Conservation (phyloP, 2,888 invertebrate genomes). For the Drosophila atripex region DNA sequence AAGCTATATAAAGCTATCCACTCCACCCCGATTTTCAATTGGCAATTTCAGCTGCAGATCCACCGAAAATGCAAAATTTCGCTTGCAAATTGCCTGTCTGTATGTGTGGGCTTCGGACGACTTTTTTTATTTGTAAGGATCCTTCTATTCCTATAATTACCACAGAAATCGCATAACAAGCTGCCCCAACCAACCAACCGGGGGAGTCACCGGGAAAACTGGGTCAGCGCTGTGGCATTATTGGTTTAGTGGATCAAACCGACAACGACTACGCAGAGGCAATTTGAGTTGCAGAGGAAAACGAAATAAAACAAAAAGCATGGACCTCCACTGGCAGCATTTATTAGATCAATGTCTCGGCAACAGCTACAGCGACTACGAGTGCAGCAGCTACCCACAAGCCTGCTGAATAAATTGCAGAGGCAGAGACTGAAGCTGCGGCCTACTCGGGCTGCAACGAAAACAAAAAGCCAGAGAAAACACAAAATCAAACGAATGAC, state of each 20-base stretch:
- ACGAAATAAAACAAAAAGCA: constrained; percentile 25
- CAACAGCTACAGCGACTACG: constrained; percentile 28
- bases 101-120: constrained; percentile 40
- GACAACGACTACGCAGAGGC: constrained; percentile 59
- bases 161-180: constrained; percentile 44
- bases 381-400: constrained; percentile 30
- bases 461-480: constrained; percentile 16
- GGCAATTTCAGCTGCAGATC: constrained; percentile 19
- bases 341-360: constrained; percentile 65
- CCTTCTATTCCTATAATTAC: constrained; percentile 55
- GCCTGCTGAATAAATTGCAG: constrained; percentile 57
- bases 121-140: constrained; percentile 26
- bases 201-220: constrained; percentile 48
- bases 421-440: constrained; percentile 44
- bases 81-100: constrained; percentile 46
- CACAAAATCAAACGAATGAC: constrained; percentile 61
- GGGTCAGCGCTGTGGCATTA: constrained; percentile 68
- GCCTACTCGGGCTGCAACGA: constrained; percentile 49
- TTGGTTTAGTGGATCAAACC: constrained; percentile 72
- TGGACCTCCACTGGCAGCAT: constrained; percentile 40
- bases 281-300: constrained; percentile 51
- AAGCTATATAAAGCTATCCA: not conserved
- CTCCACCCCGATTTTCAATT: constrained; percentile 11
- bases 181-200: constrained; percentile 5
- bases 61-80: constrained; percentile 24